Evolutionary conservation across 2,113 vertebrate genomes (phyloP).

Genomic region (Ibidorhyncha struthersii): DNA sequence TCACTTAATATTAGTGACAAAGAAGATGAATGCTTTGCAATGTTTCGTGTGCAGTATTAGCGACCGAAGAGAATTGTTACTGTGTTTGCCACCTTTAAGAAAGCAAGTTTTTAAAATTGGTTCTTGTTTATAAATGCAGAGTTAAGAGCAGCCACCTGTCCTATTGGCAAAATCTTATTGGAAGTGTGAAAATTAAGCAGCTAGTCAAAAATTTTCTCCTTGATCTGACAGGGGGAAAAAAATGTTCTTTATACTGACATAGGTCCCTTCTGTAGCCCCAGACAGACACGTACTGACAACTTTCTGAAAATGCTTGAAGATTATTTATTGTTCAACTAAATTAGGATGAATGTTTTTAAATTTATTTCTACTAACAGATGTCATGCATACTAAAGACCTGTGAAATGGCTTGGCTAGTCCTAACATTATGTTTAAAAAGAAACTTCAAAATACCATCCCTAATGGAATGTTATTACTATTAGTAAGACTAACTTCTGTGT

Average conservation of each 20-base stretch:
- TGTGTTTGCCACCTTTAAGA: background rate
- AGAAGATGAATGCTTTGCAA: background rate
- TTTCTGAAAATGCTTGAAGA: background rate
- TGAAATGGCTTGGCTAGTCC: background rate
- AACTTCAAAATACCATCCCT: background rate
- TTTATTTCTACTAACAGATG: background rate
- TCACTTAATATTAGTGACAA: rapidly evolving
- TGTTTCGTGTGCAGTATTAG: background rate
- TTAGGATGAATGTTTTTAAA: background rate
- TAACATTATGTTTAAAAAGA: background rate
- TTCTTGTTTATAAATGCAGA: background rate
- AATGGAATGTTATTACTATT: background rate
- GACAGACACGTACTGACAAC: background rate
- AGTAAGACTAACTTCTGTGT: background rate
- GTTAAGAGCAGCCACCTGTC: background rate
- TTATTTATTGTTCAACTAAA: background rate
- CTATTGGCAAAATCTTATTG: background rate
- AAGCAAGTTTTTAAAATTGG: background rate
- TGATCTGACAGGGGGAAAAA: background rate
- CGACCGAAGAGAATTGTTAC: background rate
- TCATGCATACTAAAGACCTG: background rate
- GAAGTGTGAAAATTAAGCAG: background rate
- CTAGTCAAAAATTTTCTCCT: background rate
- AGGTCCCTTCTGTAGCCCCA: background rate
- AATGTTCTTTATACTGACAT: background rate